phyloP scores from a whole-genome alignment of 2,888 invertebrate genomes.

The Nymphalis c-album region DNA sequence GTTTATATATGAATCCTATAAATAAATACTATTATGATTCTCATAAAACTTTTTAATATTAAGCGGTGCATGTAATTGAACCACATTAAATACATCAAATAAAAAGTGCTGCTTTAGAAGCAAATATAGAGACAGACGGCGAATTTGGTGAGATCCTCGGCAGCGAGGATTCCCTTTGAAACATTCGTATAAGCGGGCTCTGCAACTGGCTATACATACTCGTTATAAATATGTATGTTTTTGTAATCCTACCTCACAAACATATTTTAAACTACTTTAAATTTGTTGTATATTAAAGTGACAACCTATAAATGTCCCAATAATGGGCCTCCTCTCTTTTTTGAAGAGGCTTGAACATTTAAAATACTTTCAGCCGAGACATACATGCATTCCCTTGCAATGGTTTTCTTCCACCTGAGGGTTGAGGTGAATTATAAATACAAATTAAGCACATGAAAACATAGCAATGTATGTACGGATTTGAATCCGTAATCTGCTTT shows the following conservation, averaged over 20 bases:
- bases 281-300: neutral
- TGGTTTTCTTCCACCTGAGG: no score
- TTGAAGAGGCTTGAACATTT: no score
- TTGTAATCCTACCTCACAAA: neutral
- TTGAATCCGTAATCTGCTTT: no score
- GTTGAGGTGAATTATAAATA: no score
- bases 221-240: neutral
- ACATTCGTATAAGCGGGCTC: neutral
- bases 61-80: neutral
- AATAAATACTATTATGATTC: neutral
- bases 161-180: conserved; percentile 8
- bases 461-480: no score
- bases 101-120: conserved; percentile 11
- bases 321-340: no score
- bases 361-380: no score
- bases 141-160: neutral
- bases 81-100: conserved; percentile 1
- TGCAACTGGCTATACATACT: conserved; percentile 1
- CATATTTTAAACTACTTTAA: neutral
- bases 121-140: conserved; percentile 10
- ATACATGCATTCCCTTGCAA: no score
- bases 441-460: no score
- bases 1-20: no score
- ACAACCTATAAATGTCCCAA: no score
- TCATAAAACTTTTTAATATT: neutral